phyloP scores from a whole-genome alignment of 2,113 vertebrate species.

The Zapornia atra region DNA sequence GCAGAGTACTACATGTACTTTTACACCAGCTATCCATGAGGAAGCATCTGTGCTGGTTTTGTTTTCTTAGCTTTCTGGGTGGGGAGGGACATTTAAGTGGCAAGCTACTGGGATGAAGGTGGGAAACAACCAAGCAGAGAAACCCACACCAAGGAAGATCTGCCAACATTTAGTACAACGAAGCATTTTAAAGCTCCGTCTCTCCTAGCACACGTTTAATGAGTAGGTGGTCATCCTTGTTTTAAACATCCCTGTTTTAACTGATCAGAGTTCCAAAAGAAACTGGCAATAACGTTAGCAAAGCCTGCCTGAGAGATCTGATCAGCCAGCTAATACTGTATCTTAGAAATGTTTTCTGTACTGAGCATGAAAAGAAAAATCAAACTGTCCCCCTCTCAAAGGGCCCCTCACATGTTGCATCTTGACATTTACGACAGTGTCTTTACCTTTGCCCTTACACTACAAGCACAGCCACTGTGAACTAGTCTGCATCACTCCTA shows the following conservation, averaged over 20 bases:
- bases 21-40: background rate
- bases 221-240: background rate
- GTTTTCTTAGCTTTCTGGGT: conserved; percentile 30
- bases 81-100: background rate
- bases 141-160: background rate
- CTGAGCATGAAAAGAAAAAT: background rate
- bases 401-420: background rate
- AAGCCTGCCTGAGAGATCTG: background rate
- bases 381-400: background rate
- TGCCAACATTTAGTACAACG: background rate
- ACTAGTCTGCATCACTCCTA: background rate
- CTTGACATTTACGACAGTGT: background rate
- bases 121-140: background rate
- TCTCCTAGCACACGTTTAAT: background rate
- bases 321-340: background rate
- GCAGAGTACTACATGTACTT: background rate
- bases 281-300: background rate
- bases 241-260: background rate
- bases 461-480: background rate
- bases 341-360: background rate
- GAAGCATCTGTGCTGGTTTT: conserved; percentile 24
- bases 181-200: background rate
- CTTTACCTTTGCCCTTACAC: background rate
- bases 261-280: background rate
- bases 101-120: background rate